Evolutionary conservation across 2,888 invertebrate species (phyloP), one percentile per base, ranked within the genome.

Genomic region (Ophioninae sp.): DNA sequence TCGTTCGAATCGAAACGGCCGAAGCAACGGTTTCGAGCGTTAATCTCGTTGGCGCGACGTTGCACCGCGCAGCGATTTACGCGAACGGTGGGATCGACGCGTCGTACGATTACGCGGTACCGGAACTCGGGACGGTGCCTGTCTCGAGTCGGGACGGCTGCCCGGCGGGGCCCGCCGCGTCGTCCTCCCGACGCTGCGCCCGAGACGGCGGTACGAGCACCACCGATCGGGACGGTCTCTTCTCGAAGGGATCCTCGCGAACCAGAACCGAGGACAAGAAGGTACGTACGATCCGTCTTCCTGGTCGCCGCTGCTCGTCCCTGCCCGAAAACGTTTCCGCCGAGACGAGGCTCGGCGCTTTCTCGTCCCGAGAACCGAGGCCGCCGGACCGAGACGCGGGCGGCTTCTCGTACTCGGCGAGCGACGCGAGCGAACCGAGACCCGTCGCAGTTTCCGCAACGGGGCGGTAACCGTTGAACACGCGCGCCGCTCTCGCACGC

Each of bases 21-120:
- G n/a, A n/a, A n/a, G n/a, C n/a, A n/a, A n/a, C n/a, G n/a, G n/a
- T n/a, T n/a, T n/a, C n/a, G n/a, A n/a, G n/a, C n/a, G n/a, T n/a
- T n/a, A n/a, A n/a, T n/a, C n/a, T n/a, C n/a, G n/a, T n/a, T n/a
- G n/a, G n/a, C n/a, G n/a, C n/a, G n/a, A n/a, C n/a, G n/a, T n/a
- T n/a, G n/a, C n/a, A 37, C 62, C 59, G 67, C 37, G 44, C 67
- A 92, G 91, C 90, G 83, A 90, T 92, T 82, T 92, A 92, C 89
- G 92, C 92, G 86, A 92, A 92, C 86, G 92, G 92, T 88, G 91
- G 89, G 87, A 90, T 92, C 88, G 92, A 96, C 92, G 95, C 95
- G 86, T 95, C 95, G 87, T 96, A 96, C 93, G 96, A 96, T 93
- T 97, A 96, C 93, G 96, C 96, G 79, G 96, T 96, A 85, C 97